phyloP scores from a whole-genome alignment of 2,888 invertebrate species.

The Neelides folsomi region DNA sequence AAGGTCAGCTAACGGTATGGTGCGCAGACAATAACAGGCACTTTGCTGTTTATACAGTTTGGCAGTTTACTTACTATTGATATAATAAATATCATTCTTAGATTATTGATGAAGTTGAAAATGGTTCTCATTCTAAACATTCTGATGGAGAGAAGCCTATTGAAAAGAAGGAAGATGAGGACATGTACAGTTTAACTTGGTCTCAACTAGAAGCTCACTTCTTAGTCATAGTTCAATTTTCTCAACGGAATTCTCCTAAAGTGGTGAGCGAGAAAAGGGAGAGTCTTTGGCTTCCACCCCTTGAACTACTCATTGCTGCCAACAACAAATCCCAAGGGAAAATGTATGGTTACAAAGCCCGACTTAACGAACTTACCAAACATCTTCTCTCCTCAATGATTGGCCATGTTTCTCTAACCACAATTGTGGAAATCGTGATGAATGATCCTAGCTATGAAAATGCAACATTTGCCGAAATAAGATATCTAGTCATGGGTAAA shows the following conservation, averaged over 20 bases:
- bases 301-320: constrained; percentile 40
- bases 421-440: constrained; percentile 40
- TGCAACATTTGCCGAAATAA: constrained; percentile 44
- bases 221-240: constrained; percentile 39
- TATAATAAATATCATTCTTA: too few species aligned
- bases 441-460: constrained; percentile 43
- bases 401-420: constrained; percentile 44
- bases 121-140: neutral
- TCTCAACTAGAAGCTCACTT: constrained; percentile 30
- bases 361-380: constrained; percentile 41
- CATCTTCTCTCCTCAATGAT: constrained; percentile 44
- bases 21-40: too few species aligned
- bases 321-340: constrained; percentile 37
- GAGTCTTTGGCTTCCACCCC: constrained; percentile 39
- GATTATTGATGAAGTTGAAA: constrained; percentile 20
- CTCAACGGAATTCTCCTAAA: constrained; percentile 41
- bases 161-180: too few species aligned
- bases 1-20: too few species aligned
- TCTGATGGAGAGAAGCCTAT: too few species aligned
- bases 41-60: too few species aligned
- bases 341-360: constrained; percentile 29
- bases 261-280: constrained; percentile 41
- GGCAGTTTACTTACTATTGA: too few species aligned
- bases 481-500: constrained; percentile 42
- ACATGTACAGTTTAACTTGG: constrained; percentile 17